Evolutionary conservation across 2,797 vertebrate genomes (phyloP), one percentile per base, ranked within the genome.

Genomic region (Triplophysa bombifrons): DNA sequence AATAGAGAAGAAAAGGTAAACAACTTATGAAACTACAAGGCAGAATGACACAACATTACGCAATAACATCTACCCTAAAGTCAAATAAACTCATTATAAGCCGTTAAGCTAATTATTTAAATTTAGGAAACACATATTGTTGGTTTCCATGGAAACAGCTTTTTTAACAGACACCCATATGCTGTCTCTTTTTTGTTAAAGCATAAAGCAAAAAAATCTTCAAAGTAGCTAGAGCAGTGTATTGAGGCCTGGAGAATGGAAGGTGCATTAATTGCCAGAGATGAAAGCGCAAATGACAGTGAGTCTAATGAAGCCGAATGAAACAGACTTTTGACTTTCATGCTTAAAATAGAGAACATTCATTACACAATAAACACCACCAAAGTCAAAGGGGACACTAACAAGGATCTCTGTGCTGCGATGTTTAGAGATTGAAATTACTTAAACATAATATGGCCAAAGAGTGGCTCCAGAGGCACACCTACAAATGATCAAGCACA

Each of bases 111-210:
- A 79, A 82, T 82, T 80, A 85, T 82, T 81, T 69, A 70, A 85
- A 87, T 77, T 38, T 64, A 76, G 74, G 44, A 27, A 80, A 80
- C 72, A 80, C 50, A 83, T 82, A 81, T 84, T 51, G 79, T 81
- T 38, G 63, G 88, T 91, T 91, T 86, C 89, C 87, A 90, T 89
- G 86, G 89, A 89, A 88, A 91, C 86, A 0, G 27, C 55, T 82
- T 72, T 80, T 38, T 81, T 83, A 83, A 72, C 64, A 82, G 58
- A 80, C 82, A 83, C 85, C 88, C 87, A 89, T 85, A 83, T 44
- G 46, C 50, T 84, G 67, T 67, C 74, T 84, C 70, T 77, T 60
- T 51, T 78, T 44, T 19, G 63, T 63, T 65, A 14, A 44, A 85
- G 61, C 73, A 81, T 74, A 77, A 72, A 71, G 82, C 67, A 72